These are phyloP conservation scores for Trachymyrmex septentrionalis DNA, from an alignment of 1,140 invertebrate genomes.

Conservation along the genomic window DNA sequence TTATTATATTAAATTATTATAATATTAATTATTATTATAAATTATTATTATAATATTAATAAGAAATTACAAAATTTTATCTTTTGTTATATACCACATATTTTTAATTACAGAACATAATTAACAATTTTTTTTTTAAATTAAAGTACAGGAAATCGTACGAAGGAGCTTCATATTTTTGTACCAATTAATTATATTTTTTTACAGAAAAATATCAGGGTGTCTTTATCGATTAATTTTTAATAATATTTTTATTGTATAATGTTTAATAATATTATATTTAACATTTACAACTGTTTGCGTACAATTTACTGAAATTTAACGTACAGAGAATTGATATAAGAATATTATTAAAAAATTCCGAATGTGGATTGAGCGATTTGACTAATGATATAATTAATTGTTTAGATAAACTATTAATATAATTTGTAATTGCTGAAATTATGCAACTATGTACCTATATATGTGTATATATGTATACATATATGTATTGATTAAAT, in stretches of 20 bases:
- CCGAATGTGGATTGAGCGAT: neutral
- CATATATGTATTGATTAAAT: constrained; percentile 15
- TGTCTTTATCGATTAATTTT: constrained; percentile 11
- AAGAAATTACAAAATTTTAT: neutral
- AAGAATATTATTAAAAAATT: constrained; percentile 34
- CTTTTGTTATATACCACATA: neutral
- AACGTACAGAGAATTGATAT: neutral
- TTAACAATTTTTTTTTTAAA: constrained; percentile 17
- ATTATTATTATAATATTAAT: neutral
- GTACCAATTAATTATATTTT: constrained; percentile 34
- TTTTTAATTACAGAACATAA: no score
- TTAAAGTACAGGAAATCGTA: constrained; percentile 15
- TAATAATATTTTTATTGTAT: neutral
- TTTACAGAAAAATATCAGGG: neutral
- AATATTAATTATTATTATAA: constrained; percentile 6
- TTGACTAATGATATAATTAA: constrained; percentile 33
- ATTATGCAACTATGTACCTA: constrained; percentile 2
- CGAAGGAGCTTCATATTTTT: constrained; percentile 9
- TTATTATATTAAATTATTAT: neutral
- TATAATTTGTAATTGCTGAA: constrained; percentile 31
- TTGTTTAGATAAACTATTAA: constrained; percentile 21
- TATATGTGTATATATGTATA: no score
- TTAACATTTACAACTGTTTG: constrained; percentile 1
- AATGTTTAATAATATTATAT: no score
- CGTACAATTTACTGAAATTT: neutral